Percentiles rank a stretch among this genome's conserved stretches.
Evolutionary conservation across 1,140 invertebrate genomes (phyloP).

Genomic region (Drosophila mojavensis): DNA sequence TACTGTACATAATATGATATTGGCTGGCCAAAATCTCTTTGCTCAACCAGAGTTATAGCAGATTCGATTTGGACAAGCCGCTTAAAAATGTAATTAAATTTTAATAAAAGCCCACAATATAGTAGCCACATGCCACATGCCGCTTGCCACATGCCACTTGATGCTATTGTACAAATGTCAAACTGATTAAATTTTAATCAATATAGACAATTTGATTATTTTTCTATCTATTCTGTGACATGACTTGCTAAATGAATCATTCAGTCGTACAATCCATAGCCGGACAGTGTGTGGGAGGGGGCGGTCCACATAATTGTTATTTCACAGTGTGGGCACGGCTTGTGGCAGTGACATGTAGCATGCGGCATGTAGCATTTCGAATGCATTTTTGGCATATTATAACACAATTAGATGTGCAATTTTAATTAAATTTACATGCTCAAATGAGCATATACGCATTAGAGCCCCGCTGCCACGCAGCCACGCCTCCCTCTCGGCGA

Average conservation of each 20-base stretch:
- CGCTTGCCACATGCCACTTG: conserved; percentile 14
- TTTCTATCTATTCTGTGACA: conserved; percentile 31
- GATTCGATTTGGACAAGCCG: neutral
- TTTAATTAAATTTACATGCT: conserved; percentile 77
- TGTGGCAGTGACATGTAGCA: neutral
- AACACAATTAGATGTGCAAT: conserved; percentile 70
- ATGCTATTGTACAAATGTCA: conserved; percentile 30
- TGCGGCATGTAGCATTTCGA: neutral
- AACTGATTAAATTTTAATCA: conserved; percentile 59
- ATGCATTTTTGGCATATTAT: conserved; percentile 48
- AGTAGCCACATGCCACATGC: conserved; percentile 12
- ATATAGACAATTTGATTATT: conserved; percentile 53
- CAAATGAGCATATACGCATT: conserved; percentile 19
- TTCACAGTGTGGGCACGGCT: conserved; percentile 38
- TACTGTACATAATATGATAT: conserved; percentile 43
- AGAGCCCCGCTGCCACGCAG: neutral
- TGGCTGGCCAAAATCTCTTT: conserved; percentile 17
- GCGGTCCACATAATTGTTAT: conserved; percentile 36
- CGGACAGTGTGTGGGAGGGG: too few relatives aligned
- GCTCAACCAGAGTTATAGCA: neutral
- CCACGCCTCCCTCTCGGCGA: neutral
- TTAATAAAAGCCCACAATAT: conserved; percentile 35
- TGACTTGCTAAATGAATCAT: conserved; percentile 18
- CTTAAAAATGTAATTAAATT: conserved; percentile 37
- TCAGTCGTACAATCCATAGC: neutral